phyloP scores from a whole-genome alignment of 1,140 invertebrate species.

The Melipona quadrifasciata region DNA sequence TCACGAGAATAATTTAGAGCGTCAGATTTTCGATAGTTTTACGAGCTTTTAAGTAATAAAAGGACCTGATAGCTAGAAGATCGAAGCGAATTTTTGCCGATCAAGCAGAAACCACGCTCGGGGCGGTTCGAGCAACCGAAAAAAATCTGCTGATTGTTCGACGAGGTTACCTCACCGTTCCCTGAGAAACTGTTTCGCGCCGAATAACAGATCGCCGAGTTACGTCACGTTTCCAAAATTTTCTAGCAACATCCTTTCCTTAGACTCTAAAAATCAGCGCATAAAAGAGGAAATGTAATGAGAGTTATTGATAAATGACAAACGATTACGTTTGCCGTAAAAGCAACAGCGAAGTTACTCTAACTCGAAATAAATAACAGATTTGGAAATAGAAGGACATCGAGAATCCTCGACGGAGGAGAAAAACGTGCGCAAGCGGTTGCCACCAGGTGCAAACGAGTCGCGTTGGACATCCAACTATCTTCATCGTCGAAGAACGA shows the following conservation, averaged over 20 bases:
- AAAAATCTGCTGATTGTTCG: constrained; percentile 2
- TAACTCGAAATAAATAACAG: neutral
- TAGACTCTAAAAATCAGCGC: too few species aligned
- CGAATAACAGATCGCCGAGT: constrained; percentile 1
- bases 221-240: constrained; percentile 5
- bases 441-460: neutral
- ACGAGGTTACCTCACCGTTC: neutral
- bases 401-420: neutral
- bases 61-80: neutral
- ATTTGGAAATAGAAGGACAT: neutral
- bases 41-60: neutral
- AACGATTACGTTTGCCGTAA: neutral
- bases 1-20: too few species aligned
- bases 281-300: too few species aligned
- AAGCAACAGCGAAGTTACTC: neutral
- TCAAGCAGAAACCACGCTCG: neutral
- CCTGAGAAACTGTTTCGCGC: neutral
- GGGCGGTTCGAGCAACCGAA: neutral
- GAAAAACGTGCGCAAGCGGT: neutral
- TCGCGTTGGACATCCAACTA: neutral
- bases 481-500: neutral
- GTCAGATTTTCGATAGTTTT: neutral
- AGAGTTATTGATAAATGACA: neutral
- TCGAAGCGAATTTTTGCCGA: neutral
- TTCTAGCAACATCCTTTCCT: neutral